Evolutionary conservation across 92 coral and sea anemone genomes (phyloP), one percentile per base, ranked within the genome.

Genomic region (Zoanthus solanderi): DNA sequence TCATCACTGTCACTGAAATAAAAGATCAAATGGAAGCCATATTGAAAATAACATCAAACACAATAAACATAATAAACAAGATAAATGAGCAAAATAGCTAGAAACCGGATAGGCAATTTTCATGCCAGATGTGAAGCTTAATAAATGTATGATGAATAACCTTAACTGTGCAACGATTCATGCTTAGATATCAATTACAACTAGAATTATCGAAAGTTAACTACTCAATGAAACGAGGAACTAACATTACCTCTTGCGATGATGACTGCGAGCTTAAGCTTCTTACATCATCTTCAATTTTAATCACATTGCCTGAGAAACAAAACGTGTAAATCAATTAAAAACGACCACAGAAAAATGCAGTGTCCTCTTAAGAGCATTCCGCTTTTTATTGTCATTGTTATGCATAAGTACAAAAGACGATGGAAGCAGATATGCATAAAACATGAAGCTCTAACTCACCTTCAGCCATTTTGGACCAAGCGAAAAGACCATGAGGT

Each of bases 391-490:
- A 69, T 69, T 32, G 74, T 31, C 74, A 69, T 69, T 69, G 74
- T 69, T 69, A 69, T 30, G 74, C 74, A 69, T 69, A 31, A 69
- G 74, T 69, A 69, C 74, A 69, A 69, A 69, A 69, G 74, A 69
- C 45, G 74, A 69, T 69, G 44, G 74, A 69, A 69, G 74, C 74
- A 69, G 74, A 69, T 69, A 69, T 69, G 74, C 74, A 69, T 69
- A 69, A 69, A 69, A 69, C 74, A 69, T 69, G 74, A 69, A 69
- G 74, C 74, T 69, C 74, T 69, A 69, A 69, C 45, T 29, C 74
- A 69, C 74, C 74, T 69, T 69, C 74, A 69, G 74, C 47, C 46
- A 69, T 69, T 69, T 69, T 69, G 74, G 74, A 69, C 74, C 74
- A 69, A 69, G 74, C 74, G 74, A 69, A 69, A 69, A 29, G 74